Base-by-base conservation (phyloP, 2,113 vertebrate species). In the Toxostoma redivivum region DNA sequence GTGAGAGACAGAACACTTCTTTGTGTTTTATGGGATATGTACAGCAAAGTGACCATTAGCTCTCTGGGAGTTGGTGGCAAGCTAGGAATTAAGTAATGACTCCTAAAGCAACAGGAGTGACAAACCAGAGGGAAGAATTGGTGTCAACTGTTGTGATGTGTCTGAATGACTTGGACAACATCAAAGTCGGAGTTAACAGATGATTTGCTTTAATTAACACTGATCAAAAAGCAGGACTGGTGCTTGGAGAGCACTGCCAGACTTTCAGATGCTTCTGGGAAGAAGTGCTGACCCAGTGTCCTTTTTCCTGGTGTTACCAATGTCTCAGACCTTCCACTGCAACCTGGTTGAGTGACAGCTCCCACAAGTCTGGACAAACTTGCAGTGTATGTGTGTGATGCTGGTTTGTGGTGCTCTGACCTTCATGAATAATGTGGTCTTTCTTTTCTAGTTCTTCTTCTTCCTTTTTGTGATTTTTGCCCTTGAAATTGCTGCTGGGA, bases 391-490 rank as follows among this genome's bases (percentile, higher is more conserved):
- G 0, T 44, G 7, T 33, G 27, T 56, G 25, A 27, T 70, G 35
- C 15, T 92, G 23, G 12, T 71, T 66, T 70, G 24, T 65, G 31
- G 16, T 87, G 20, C 5, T 83, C 7, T 77, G 38, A 5, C 64
- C 24, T 78, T 88, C 44, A 35, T 28, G 37, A 76, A 83, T 51
- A 7, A 37, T 5, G 1, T 16, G 17, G 2, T 72, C 53, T 88
- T 62, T 97, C 48, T 86, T 83, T 97, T 90, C 60, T 90, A 99
- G 99, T 99, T 99, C 97, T 99, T 99, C 91, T 90, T 98, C 95
- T 99, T 99, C 97, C 99, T 99, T 47, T 97, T 99, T 12, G 97
- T 99, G 95, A 99, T 99, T 95, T 99, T 99, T 97, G 99, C 98
- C 76, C 96, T 99, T 60, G 99, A 99, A 97, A 98, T 99, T n/a